A percentile compares a stretch with the other conserved stretches of the same genome.
Conservation (phyloP, 37 sponge, comb jelly and placozoan genomes). For the Geodia barretti region DNA sequence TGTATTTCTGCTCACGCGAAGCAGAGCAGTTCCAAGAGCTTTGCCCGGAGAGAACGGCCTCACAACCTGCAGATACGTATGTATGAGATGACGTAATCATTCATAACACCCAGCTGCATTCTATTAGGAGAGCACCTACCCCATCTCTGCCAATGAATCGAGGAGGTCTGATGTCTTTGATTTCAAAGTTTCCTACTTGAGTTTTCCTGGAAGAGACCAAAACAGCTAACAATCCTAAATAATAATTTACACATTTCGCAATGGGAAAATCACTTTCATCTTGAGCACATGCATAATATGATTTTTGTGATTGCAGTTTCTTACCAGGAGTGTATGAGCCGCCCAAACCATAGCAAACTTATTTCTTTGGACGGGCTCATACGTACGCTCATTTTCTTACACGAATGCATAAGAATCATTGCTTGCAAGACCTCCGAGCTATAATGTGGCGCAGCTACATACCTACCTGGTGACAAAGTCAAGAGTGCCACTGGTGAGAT, state of each 20-base stretch:
- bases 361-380: background rate
- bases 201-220: constrained; percentile 62
- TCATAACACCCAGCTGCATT: background rate
- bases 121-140: constrained; percentile 15
- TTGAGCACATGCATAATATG: no score
- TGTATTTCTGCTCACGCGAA: constrained; percentile 40
- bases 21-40: constrained; percentile 61
- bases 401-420: no score
- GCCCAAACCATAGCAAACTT: background rate
- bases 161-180: constrained; percentile 62
- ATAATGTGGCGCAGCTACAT: background rate
- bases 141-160: constrained; percentile 71
- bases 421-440: background rate
- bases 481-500: constrained; percentile 79
- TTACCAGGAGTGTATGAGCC: background rate
- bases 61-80: constrained; percentile 41
- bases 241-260: no score
- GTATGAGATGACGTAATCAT: no score
- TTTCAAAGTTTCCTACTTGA: constrained; percentile 54
- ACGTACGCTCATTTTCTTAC: background rate
- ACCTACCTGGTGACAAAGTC: constrained; percentile 62
- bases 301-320: no score
- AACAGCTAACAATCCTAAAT: no score
- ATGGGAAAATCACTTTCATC: no score
- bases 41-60: constrained; percentile 54